Base-by-base conservation (phyloP, 2,113 vertebrate species). In the Puntigrus tetrazona region DNA sequence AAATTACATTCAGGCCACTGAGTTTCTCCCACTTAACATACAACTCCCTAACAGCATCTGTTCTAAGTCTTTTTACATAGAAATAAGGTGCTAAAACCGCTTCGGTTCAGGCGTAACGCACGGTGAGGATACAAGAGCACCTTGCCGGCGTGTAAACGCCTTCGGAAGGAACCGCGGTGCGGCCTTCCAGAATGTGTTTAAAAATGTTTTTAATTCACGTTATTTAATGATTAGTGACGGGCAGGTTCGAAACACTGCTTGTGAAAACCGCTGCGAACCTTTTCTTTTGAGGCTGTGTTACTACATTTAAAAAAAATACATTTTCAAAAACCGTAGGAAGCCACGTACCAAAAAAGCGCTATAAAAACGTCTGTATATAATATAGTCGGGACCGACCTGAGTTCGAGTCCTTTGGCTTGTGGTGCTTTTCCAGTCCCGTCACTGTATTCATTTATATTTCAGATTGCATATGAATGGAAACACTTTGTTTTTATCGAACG, bases 1-100 rank as follows among this genome's bases (percentile, higher is more conserved):
- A 31, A n/a, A 22, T 81, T 67, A 67, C 61, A 31, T 81, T 34
- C 78, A 81, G 61, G 41, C 59, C 78, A 67, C 78, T 67, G 61
- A 43, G 25, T 81, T 81, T 67, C 9, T 81, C 55, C 34, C 36
- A 78, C 78, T 47, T 65, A 80, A 27, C 78, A 80, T 50, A 67
- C 22, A 16, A 11, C 61, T 67, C 18, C 5, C 41, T 50, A 81
- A n/a, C 27, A 27, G 25, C 78, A 67, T 50, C 61, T 50, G 78
- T 47, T 61, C 36, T 61, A 41, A 78, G 41, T 65, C 18, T 31
- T 67, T 61, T 34, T 80, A 6, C 34, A 59, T 79, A 5, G 10
- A 43, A 79, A 65, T 78, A 57, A 14, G 31, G 50, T 43, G 57
- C n/a, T 38, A 78, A 61, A 61, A 41, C 31, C 16, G 31, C 31